Evolutionary conservation across 2,797 vertebrate genomes (phyloP).

Genomic region (Lagodon rhomboides): DNA sequence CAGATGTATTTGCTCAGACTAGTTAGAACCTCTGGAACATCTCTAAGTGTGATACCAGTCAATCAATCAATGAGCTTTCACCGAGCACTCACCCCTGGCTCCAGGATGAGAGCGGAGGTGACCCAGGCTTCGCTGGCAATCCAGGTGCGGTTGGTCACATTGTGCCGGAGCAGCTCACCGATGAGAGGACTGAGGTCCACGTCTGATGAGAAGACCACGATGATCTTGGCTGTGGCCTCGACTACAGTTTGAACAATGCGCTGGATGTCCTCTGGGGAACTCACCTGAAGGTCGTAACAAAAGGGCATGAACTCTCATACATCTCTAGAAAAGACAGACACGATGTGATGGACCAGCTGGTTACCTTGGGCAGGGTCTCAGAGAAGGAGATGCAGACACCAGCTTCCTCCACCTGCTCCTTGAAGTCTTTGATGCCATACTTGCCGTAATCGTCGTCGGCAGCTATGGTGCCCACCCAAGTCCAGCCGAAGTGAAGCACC

Average conservation of each 20-base stretch:
- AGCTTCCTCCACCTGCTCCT: slow-evolving; percentile 86
- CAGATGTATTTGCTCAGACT: not conserved
- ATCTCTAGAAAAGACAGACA: not conserved
- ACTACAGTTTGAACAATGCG: slow-evolving; percentile 81
- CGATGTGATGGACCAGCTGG: not conserved
- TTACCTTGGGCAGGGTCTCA: slow-evolving; percentile 89
- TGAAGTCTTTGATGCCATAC: slow-evolving; percentile 90
- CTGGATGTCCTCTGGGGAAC: slow-evolving; percentile 82
- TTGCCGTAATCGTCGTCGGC: slow-evolving; percentile 91
- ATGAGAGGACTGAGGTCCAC: slow-evolving; percentile 89
- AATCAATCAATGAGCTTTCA: not conserved
- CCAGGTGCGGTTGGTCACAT: slow-evolving; percentile 90
- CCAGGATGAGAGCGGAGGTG: slow-evolving; percentile 88
- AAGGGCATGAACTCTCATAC: not conserved
- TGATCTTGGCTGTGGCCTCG: slow-evolving; percentile 87
- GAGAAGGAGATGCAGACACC: slow-evolving; percentile 90
- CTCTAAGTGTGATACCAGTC: not conserved
- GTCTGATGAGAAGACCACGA: slow-evolving; percentile 91
- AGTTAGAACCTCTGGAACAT: not conserved
- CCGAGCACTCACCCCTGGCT: slow-evolving; percentile 77
- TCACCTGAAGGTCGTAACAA: slow-evolving; percentile 56
- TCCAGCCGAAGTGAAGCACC: slow-evolving; percentile 90
- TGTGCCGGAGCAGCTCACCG: slow-evolving; percentile 82
- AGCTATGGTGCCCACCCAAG: slow-evolving; percentile 90
- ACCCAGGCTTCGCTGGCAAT: slow-evolving; percentile 92